Base-by-base conservation (phyloP, 64 coral and sea anemone species). In the Hydrozoanthus tunicans region DNA sequence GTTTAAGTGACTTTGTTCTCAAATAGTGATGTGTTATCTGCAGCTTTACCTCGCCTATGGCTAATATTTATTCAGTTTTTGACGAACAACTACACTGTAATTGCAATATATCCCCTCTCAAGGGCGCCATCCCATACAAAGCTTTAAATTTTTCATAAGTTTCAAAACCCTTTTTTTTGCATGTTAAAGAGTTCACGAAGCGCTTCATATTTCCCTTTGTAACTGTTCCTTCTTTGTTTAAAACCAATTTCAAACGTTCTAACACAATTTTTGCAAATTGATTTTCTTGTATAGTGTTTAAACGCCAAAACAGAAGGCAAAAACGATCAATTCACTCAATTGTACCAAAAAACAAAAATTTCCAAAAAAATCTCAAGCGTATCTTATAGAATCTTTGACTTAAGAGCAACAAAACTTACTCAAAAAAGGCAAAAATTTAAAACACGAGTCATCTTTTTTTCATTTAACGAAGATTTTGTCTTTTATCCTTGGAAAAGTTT, bases 121-220 rank as follows among this genome's bases (percentile, higher is more conserved):
- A 53, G 66, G 15, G 54, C 43, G 69, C 68, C 70, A 88, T 88
- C 84, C 84, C 84, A 88, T 59, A 57, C n/a, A 88, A 75, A 14
- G 68, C 56, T 88, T 88, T 88, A 88, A 88, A 88, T 88, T 88
- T 88, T 88, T 88, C 53, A 88, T 88, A 88, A 88, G 84, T 70
- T 74, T 88, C 70, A 88, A 88, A 88, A 74, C 26, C 23, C 32
- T 75, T 88, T 71, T 72, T 86, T 88, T 74, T 88, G 84, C 84
- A 88, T 88, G 4, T 88, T 88, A 88, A 88, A 88, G 68, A 88
- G 84, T 58, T 88, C 74, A 56, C 32, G 70, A 73, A 51, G 56
- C 69, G 55, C 14, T 88, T 72, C 55, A 72, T 72, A 71, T 73
- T 86, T 53, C 52, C 55, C 23, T 88, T 74, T 88, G 68, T 88